A percentile compares a stretch with the other conserved stretches of the same genome.
Conservation (phyloP, 1,140 invertebrate species). For the Conus ventricosus region DNA sequence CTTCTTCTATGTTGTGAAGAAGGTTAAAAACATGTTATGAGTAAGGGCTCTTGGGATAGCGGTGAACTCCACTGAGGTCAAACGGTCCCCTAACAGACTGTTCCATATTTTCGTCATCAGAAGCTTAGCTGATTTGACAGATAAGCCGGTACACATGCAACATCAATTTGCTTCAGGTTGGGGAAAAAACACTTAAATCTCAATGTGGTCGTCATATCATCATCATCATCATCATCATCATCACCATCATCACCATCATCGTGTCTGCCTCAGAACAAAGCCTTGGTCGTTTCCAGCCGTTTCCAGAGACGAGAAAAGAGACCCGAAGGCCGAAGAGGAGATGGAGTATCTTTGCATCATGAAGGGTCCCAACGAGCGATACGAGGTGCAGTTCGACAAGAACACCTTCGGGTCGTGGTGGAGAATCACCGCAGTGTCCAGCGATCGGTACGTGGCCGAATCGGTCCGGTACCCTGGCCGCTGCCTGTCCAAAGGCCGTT, state of each 20-base stretch:
- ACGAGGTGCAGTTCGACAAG: background rate
- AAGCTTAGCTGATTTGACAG: too few species aligned
- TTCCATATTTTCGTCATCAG: too few species aligned
- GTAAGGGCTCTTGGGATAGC: too few species aligned
- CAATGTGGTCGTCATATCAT: background rate
- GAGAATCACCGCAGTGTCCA: conserved; percentile 9
- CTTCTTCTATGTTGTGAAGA: too few species aligned
- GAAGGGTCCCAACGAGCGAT: background rate
- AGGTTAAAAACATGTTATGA: too few species aligned
- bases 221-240: conserved; percentile 16
- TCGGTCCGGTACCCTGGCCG: background rate
- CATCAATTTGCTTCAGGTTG: too few species aligned
- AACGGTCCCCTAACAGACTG: too few species aligned
- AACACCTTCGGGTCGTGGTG: background rate
- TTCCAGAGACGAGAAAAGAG: too few species aligned
- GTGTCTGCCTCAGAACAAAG: background rate
- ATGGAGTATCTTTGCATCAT: background rate
- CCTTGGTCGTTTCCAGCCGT: too few species aligned
- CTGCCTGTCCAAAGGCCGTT: background rate
- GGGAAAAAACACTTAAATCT: too few species aligned
- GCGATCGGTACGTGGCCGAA: background rate
- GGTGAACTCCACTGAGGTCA: too few species aligned
- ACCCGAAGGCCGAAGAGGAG: background rate
- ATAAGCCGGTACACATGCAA: too few species aligned
- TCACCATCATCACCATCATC: conserved; percentile 2